Conservation (phyloP, 2,113 vertebrate genomes). For the Anas platyrhynchos region DNA sequence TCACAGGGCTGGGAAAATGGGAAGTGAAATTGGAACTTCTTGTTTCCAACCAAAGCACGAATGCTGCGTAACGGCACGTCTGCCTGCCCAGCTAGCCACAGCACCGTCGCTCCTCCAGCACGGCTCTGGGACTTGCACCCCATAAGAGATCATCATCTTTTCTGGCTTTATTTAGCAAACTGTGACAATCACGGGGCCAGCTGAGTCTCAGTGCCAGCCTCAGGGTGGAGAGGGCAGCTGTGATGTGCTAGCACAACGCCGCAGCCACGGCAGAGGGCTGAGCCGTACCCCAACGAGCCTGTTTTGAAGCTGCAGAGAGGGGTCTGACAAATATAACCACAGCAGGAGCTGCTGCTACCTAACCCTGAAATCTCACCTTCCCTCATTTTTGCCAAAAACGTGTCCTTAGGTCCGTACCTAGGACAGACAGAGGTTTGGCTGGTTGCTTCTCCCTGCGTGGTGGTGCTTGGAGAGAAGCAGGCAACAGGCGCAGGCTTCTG, state of each 20-base stretch:
- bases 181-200: not conserved
- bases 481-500: not conserved
- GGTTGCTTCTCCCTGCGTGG: not conserved
- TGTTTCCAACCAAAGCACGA: not conserved
- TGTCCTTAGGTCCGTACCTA: not conserved
- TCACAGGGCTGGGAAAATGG: not conserved
- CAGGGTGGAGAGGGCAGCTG: not conserved
- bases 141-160: too few species aligned
- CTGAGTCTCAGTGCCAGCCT: fast-evolving
- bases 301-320: not conserved
- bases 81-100: fast-evolving
- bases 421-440: not conserved
- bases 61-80: fast-evolving
- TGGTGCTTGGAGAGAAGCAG: not conserved
- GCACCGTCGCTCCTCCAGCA: fast-evolving
- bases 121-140: not conserved
- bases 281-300: not conserved
- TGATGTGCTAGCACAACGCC: not conserved
- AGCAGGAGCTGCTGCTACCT: not conserved
- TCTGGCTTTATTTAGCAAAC: not conserved
- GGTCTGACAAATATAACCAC: not conserved
- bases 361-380: fast-evolving
- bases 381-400: fast-evolving
- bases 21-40: not conserved
- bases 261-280: not conserved